phyloP scores from a whole-genome alignment of 2,113 vertebrate genomes.

The Corythornis madagascariensis region DNA sequence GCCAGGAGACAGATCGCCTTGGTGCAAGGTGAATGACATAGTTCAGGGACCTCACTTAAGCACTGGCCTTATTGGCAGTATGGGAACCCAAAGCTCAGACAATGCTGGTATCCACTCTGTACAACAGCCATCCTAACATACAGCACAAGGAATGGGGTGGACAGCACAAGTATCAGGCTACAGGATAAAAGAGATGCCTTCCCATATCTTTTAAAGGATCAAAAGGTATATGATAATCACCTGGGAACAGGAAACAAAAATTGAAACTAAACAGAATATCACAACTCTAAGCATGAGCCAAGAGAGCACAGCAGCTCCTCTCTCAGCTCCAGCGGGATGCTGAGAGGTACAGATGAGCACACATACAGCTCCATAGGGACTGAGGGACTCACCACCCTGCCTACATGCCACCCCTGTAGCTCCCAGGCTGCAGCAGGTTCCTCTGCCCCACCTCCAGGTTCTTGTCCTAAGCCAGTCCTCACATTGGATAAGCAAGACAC shows the following conservation, averaged over 20 bases:
- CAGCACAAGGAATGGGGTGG: neutral
- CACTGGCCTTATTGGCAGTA: neutral
- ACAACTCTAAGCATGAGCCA: neutral
- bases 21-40: rapidly evolving
- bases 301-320: neutral
- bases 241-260: neutral
- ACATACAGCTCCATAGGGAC: rapidly evolving
- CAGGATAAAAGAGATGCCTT: neutral
- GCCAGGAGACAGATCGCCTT: neutral
- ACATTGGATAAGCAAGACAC: neutral
- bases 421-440: neutral
- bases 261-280: neutral
- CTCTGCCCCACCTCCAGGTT: neutral
- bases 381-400: neutral
- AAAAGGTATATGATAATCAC: neutral
- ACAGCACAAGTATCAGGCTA: neutral
- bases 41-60: neutral
- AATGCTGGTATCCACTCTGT: neutral
- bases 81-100: neutral
- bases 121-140: neutral
- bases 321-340: neutral
- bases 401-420: neutral
- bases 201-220: neutral
- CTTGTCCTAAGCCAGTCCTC: neutral
- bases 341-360: neutral